Evolutionary conservation across 2,888 invertebrate species (phyloP).

Genomic region (Drosophila greeni): DNA sequence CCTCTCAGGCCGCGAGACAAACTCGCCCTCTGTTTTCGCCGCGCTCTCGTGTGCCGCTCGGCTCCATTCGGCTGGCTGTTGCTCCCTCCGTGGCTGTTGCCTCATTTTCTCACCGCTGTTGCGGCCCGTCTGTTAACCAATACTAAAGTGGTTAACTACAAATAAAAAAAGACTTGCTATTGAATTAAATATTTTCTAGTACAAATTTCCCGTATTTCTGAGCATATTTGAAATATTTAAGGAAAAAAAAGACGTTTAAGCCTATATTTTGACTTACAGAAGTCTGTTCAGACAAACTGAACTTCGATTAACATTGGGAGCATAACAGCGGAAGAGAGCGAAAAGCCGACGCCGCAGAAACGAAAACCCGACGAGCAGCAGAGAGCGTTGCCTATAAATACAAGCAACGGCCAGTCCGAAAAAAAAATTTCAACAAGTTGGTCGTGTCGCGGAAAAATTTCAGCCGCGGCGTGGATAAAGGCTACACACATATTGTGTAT

Average conservation of each 20-base stretch:
- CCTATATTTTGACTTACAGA: neutral
- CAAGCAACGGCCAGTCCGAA: neutral
- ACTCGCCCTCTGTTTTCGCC: neutral
- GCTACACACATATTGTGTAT: constrained; percentile 48
- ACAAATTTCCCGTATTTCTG: neutral
- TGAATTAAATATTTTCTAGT: neutral
- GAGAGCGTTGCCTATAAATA: constrained; percentile 8
- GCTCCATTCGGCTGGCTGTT: constrained; percentile 16
- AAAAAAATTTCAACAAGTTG: no score
- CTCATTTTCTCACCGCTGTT: constrained; percentile 1
- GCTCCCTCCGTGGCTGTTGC: constrained; percentile 18
- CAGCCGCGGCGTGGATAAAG: constrained; percentile 7
- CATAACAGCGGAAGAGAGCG: constrained; percentile 5
- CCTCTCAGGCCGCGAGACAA: constrained; percentile 7
- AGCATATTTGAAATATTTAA: neutral
- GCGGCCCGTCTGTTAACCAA: constrained; percentile 1
- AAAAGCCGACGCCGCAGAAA: neutral
- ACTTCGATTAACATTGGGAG: neutral
- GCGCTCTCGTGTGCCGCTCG: constrained; percentile 31
- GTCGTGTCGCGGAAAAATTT: constrained; percentile 11
- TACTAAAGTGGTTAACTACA: neutral
- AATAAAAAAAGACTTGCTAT: neutral
- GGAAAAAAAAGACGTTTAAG: no score
- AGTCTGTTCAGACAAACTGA: neutral
- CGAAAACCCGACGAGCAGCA: neutral